Conservation (phyloP, 2,888 invertebrate species). For the Himalopsyche japonica region DNA sequence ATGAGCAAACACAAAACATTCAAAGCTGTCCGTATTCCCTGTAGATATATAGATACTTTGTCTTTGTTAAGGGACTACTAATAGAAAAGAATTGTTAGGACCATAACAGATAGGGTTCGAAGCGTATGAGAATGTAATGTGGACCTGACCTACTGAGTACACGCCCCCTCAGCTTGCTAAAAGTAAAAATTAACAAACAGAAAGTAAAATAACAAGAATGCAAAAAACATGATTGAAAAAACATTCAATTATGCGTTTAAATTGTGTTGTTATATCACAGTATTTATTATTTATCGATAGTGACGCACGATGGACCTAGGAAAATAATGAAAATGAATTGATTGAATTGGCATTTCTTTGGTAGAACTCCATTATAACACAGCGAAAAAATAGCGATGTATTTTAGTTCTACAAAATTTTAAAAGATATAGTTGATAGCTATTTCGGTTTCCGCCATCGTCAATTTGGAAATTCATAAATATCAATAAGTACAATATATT, state of each 20-base stretch:
- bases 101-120: slow-evolving; percentile 7
- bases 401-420: too few species aligned
- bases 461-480: too few species aligned
- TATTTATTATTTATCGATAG: neutral
- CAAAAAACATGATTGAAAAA: neutral
- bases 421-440: too few species aligned
- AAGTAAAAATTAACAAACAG: slow-evolving; percentile 44
- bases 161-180: slow-evolving; percentile 81
- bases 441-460: too few species aligned
- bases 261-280: neutral
- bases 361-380: too few species aligned
- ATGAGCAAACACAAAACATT: neutral
- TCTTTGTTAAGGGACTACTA: neutral
- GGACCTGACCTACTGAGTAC: slow-evolving; percentile 75
- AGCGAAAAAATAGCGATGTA: too few species aligned
- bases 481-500: too few species aligned
- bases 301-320: neutral
- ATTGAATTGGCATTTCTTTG: neutral
- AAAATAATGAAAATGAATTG: neutral
- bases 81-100: slow-evolving; percentile 33
- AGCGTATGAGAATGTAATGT: neutral
- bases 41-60: neutral
- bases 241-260: neutral
- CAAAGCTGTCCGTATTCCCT: neutral
- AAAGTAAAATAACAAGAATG: slow-evolving; percentile 34